These are phyloP conservation scores for Bombus affinis DNA, from an alignment of 1,140 invertebrate species.

Conservation along the genomic window DNA sequence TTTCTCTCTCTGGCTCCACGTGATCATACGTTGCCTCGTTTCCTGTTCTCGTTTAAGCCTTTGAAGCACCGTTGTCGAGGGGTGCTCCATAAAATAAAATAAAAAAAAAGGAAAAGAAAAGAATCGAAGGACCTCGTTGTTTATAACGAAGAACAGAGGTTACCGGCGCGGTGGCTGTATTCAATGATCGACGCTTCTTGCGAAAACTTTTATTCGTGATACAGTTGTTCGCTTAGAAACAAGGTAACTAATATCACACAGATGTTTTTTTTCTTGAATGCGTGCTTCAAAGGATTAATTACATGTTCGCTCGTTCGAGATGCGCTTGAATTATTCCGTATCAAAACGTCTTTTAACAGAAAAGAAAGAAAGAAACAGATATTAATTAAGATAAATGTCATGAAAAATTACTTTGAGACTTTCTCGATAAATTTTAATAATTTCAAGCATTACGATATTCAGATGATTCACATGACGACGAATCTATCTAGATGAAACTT, in stretches of 20 bases:
- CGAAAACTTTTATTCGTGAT: slow-evolving; percentile 41
- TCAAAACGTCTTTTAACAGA: neutral
- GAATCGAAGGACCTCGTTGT: neutral
- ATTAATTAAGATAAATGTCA: neutral
- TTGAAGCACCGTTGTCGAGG: slow-evolving; percentile 28
- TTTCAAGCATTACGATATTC: no score
- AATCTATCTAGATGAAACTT: no score
- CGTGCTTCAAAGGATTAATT: slow-evolving; percentile 55
- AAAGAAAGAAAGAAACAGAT: neutral
- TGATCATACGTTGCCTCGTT: slow-evolving; percentile 53
- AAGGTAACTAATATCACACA: neutral
- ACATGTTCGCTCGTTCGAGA: slow-evolving; percentile 57
- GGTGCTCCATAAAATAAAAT: neutral
- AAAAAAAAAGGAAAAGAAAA: neutral
- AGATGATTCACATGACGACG: no score
- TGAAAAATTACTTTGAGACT: no score
- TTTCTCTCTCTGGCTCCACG: slow-evolving; percentile 57
- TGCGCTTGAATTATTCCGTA: slow-evolving; percentile 63
- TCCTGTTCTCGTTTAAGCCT: slow-evolving; percentile 42
- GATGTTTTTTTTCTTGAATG: slow-evolving; percentile 32
- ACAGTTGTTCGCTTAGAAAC: neutral
- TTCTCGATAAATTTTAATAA: no score
- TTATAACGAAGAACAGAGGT: neutral
- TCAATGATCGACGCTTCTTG: neutral
- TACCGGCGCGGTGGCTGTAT: neutral